Evolutionary conservation across 2,113 vertebrate species (phyloP).

Genomic region (Pluvialis apricaria): DNA sequence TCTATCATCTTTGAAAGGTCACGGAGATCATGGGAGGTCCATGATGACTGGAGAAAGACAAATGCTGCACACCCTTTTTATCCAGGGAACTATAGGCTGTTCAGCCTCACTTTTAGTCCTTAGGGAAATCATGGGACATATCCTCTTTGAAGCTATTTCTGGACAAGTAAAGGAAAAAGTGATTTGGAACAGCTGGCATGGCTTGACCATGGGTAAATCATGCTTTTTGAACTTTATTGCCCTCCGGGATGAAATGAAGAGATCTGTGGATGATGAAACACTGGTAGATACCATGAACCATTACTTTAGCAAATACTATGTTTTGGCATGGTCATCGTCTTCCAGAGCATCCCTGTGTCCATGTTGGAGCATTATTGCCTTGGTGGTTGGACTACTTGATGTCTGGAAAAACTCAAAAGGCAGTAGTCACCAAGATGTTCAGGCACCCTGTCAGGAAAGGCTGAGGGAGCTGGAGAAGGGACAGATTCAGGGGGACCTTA

Average conservation of each 20-base stretch:
- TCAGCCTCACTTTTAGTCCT: background rate
- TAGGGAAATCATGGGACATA: background rate
- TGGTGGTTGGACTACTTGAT: background rate
- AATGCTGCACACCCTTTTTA: background rate
- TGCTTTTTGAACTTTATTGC: background rate
- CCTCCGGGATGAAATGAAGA: background rate
- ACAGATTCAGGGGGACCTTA: background rate
- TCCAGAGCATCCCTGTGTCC: background rate
- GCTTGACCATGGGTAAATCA: background rate
- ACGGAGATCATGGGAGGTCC: background rate
- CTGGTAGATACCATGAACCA: background rate
- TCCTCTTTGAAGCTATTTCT: background rate
- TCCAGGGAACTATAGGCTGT: background rate
- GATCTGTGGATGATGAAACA: background rate
- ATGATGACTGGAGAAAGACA: background rate
- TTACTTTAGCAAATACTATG: background rate
- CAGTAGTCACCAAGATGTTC: background rate
- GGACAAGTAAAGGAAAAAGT: background rate
- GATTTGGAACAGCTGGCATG: background rate
- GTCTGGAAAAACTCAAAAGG: background rate
- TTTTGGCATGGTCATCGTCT: background rate
- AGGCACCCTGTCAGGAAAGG: background rate
- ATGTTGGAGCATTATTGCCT: background rate
- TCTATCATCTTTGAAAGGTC: background rate
- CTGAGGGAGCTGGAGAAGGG: background rate